Conservation (phyloP, 30 jellyfish, hydroid and myxozoan species). For the Aurelia sp. region DNA sequence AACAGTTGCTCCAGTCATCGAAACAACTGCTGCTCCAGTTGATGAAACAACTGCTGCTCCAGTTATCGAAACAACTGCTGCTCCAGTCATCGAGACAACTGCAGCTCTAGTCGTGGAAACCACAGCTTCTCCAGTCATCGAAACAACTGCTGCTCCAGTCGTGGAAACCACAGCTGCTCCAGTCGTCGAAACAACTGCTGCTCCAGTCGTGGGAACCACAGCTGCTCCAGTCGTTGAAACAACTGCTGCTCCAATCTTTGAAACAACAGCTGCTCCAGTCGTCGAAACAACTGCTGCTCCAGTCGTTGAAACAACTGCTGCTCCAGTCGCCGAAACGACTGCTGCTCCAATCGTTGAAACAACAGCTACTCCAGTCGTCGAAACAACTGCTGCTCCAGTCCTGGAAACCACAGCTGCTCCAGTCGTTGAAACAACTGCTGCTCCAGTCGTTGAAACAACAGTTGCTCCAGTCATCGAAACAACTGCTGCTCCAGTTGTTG, state of each 20-base stretch:
- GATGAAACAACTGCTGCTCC: constrained; percentile 3
- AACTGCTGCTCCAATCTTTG: too few relatives aligned
- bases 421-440: constrained; percentile 23
- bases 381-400: constrained; percentile 36
- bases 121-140: not conserved
- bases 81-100: constrained; percentile 29
- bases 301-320: too few relatives aligned
- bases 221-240: too few relatives aligned
- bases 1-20: too few relatives aligned
- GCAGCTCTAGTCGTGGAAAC: constrained; percentile 1
- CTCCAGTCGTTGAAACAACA: not conserved
- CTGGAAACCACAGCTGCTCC: constrained; percentile 36
- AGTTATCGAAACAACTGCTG: constrained; percentile 8
- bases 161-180: constrained; percentile 45
- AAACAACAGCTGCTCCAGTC: too few relatives aligned
- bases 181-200: constrained; percentile 47
- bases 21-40: too few relatives aligned
- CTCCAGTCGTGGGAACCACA: constrained; percentile 7
- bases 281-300: too few relatives aligned
- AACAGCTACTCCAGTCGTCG: not conserved
- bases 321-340: too few relatives aligned
- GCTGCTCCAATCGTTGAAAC: too few relatives aligned
- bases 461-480: too few relatives aligned
- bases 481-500: too few relatives aligned
- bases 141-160: constrained; percentile 30